Base-by-base conservation (phyloP, 1,140 invertebrate genomes). In the Periplaneta americana region DNA sequence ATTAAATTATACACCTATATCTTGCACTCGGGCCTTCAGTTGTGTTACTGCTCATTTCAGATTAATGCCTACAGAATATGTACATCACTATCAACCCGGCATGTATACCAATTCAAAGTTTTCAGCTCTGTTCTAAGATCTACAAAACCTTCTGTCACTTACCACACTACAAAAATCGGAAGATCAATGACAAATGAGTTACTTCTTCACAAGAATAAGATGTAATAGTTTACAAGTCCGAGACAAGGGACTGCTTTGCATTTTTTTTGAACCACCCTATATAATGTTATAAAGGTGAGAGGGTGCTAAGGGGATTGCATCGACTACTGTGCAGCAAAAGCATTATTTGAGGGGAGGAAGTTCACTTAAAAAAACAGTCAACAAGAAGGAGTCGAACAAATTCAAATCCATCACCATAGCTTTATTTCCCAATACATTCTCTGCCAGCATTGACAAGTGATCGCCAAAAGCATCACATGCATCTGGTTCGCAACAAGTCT, bases 381-480 rank as follows among this genome's bases (percentile, higher is more conserved):
- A 75, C 34, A 81, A 83, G 82, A 83, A 83, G 82, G 80, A 80
- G 28, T 82, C 81, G 66, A 83, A 79, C 80, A 80, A 83, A 80
- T 82, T 83, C 83, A 83, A 83, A 82, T 83, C 83, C 83, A 82
- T 83, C 83, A 83, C 83, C 83, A 77, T 48, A 83, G 78, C 78
- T 75, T 36, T 78, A 80, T 18, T 75, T 78, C 74, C 81, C 83
- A 81, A 82, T 9, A 82, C 81, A 81, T 81, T 81, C 81, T 78
- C 81, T 77, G 81, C 80, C 48, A 78, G 82, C 75, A 57, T 82
- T 83, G 78, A 81, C 82, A 84, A 81, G 84, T 85, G 84, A 85
- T 83, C 84, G 84, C 85, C 83, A 81, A 84, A 84, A 85, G 84
- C 84, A 83, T 82, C 81, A 81, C 85, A 85, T 85, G 84, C 84